Evolutionary conservation across 2,113 vertebrate genomes (phyloP).

Genomic region (Mirounga angustirostris): DNA sequence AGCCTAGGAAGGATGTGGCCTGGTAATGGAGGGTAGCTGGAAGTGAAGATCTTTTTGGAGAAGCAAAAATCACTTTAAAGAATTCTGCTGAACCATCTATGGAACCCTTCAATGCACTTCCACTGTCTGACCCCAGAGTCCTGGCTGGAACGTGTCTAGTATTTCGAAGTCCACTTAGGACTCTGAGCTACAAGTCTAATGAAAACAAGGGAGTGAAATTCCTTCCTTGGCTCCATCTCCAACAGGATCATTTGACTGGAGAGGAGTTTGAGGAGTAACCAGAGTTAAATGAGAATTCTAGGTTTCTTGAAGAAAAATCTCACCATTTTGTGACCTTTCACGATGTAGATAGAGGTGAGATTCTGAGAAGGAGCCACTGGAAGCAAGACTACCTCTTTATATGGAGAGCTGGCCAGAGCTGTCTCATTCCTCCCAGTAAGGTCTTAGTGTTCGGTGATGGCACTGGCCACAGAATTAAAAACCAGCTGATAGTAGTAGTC

Average conservation of each 20-base stretch:
- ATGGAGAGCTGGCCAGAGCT: not conserved
- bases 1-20: not conserved
- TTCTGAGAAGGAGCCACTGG: not conserved
- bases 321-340: not conserved
- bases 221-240: not conserved
- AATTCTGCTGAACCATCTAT: not conserved
- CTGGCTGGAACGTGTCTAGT: not conserved
- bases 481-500: not conserved
- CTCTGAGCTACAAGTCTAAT: not conserved
- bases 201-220: conserved; percentile 1
- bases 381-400: not conserved
- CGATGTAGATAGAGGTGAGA: not conserved
- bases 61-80: not conserved
- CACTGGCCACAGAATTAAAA: not conserved
- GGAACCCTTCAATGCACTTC: not conserved
- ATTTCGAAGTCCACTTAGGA: conserved; percentile 5
- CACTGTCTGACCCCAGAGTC: not conserved
- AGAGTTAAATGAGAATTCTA: not conserved
- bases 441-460: not conserved
- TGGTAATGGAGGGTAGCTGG: not conserved
- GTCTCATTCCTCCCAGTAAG: not conserved
- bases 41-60: not conserved
- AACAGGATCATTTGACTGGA: not conserved
- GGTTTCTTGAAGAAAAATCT: not conserved
- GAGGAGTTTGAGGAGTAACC: not conserved